phyloP scores from a whole-genome alignment of 2,797 vertebrate genomes.

The Chromobotia macracanthus region DNA sequence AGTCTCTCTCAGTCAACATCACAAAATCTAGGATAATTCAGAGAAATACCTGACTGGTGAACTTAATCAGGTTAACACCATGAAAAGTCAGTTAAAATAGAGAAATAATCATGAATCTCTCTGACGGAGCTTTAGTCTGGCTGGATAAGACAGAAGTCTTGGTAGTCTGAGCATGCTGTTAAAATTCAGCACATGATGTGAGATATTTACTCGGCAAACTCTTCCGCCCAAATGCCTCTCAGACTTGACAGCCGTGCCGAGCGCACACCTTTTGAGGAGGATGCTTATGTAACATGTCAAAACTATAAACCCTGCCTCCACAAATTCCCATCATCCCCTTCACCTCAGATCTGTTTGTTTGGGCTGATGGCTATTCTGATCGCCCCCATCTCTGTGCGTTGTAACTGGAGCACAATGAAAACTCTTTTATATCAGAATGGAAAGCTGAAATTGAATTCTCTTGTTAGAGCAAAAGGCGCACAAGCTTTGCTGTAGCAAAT shows the following conservation, averaged over 20 bases:
- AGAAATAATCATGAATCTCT: conserved; percentile 6
- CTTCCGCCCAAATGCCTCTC: conserved; percentile 66
- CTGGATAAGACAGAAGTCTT: conserved; percentile 14
- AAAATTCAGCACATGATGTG: conserved; percentile 53
- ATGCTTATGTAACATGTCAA: conserved; percentile 51
- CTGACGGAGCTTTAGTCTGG: conserved; percentile 16
- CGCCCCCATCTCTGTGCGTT: conserved; percentile 21
- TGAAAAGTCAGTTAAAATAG: conserved; percentile 23
- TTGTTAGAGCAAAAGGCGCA: conserved; percentile 38
- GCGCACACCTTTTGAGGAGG: conserved; percentile 45
- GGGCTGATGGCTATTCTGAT: conserved; percentile 31
- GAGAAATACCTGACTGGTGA: conserved; percentile 25
- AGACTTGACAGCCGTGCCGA: conserved; percentile 56
- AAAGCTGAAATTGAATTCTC: conserved; percentile 35
- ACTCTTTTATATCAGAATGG: not conserved
- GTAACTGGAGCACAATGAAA: conserved; percentile 29
- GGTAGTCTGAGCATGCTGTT: conserved; percentile 32
- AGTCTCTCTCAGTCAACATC: conserved; percentile 19
- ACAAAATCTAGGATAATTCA: conserved; percentile 41
- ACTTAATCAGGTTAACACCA: conserved; percentile 19
- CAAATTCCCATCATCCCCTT: conserved; percentile 40
- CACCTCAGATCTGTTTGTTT: conserved; percentile 24
- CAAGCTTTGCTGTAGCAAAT: not conserved
- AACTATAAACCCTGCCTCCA: conserved; percentile 47
- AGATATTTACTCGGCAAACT: conserved; percentile 70